These are phyloP conservation scores for Chrysomela aeneicollis DNA, from an alignment of 2,888 invertebrate species.

Conservation along the genomic window DNA sequence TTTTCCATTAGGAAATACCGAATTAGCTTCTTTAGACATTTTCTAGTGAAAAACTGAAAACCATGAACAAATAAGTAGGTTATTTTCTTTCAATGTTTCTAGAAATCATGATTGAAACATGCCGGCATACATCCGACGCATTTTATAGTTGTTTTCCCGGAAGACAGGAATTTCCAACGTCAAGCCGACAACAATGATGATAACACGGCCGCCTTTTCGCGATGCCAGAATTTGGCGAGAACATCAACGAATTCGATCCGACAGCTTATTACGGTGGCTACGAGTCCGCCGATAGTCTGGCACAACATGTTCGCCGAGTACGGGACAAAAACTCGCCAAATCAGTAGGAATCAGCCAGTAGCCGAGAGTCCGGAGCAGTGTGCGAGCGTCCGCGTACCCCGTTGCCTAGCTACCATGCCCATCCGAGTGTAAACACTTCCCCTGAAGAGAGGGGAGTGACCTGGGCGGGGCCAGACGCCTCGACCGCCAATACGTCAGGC, in stretches of 20 bases:
- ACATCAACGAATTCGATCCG: neutral
- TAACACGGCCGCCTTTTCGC: neutral
- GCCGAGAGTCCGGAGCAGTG: constrained; percentile 24
- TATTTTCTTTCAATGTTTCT: too few relatives aligned
- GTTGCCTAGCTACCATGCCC: constrained; percentile 63
- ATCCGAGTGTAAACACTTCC: constrained; percentile 62
- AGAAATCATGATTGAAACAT: too few relatives aligned
- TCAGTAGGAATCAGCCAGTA: constrained; percentile 29
- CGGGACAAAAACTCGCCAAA: constrained; percentile 3
- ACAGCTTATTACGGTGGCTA: neutral
- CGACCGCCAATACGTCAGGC: constrained; percentile 53
- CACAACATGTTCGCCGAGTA: neutral
- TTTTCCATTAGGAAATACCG: too few relatives aligned
- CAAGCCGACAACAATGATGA: too few relatives aligned
- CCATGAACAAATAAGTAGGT: too few relatives aligned
- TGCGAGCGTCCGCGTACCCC: constrained; percentile 56
- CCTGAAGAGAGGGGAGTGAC: constrained; percentile 54
- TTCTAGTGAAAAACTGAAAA: too few relatives aligned
- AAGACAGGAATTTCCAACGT: neutral
- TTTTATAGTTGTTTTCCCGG: neutral
- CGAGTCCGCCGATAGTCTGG: neutral
- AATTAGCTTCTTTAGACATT: too few relatives aligned
- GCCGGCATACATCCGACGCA: too few relatives aligned
- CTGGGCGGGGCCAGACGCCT: constrained; percentile 50
- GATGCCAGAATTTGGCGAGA: neutral